Base-by-base conservation (phyloP, 2,113 vertebrate species). In the Leiothrix lutea region DNA sequence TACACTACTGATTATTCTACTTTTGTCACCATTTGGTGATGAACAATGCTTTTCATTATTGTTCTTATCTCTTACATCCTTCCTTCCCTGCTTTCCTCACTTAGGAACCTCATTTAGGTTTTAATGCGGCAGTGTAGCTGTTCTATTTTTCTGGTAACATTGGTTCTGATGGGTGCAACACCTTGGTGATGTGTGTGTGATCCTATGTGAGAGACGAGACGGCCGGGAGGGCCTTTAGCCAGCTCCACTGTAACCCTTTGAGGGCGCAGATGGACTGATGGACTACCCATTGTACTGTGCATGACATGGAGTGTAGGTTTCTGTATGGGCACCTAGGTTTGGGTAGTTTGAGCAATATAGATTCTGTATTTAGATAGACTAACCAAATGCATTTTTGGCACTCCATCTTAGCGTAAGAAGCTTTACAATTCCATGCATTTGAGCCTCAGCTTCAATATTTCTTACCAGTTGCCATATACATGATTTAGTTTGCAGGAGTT, bases 151-250 rank as follows among this genome's bases (percentile, higher is more conserved):
- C 12, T 33, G 36, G 13, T 85, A 26, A 5, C 3, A 1, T 77
- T 38, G 53, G 3, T 16, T 56, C 48, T 60, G 28, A 8, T 35
- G 0, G 0, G 8, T 2, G 1, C 14, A 48, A 3, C 1, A 3
- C 23, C 25, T 61, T 56, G 22, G 7, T 54, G 58, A 28, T 1
- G 3, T 15, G 10, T 18, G 4, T 40, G 23, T 17, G 64, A 54
- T 60, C 5, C 15, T 51, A 5, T 48, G 0, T 65, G 12, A 31
- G n/a, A 82, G 44, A 25, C 4, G 3, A n/a, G 12, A 25, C 60
- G 26, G 36, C 25, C 23, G 48, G 8, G 40, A 5, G 28, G 17
- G 35, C 33, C 6, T 66, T 75, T 61, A 26, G 7, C 40, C 65
- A 33, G 24, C 69, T 35, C 20, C 54, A 0, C 28, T 40, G 18